Conservation (phyloP, 2,113 vertebrate species). For the Plotosus lineatus region DNA sequence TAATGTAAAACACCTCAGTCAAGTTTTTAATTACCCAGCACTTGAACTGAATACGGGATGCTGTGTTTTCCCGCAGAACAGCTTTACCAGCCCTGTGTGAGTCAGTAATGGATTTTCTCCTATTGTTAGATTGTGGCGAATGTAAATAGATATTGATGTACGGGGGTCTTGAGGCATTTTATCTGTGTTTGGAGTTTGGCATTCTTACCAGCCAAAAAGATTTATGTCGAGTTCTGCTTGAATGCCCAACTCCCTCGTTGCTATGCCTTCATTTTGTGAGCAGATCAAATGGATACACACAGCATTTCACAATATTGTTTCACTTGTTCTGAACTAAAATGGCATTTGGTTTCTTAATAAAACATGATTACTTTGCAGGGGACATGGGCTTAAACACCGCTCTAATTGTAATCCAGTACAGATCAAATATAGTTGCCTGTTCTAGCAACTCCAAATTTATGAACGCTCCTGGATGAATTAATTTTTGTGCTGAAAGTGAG, state of each 20-base stretch:
- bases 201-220: conserved; percentile 26
- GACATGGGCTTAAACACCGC: background rate
- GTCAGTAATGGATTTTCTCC: conserved; percentile 41
- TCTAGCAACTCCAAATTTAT: background rate
- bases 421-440: background rate
- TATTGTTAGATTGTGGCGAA: conserved; percentile 36
- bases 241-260: conserved; percentile 6
- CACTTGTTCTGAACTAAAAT: background rate
- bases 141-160: conserved; percentile 29
- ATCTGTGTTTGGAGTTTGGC: conserved; percentile 10
- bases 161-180: conserved; percentile 24
- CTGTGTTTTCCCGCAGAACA: background rate
- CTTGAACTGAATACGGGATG: conserved; percentile 30
- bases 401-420: background rate
- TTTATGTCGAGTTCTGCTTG: conserved; percentile 35
- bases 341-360: background rate
- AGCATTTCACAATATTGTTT: background rate
- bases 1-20: conserved; percentile 40
- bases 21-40: conserved; percentile 46
- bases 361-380: background rate
- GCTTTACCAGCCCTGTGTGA: conserved; percentile 5
- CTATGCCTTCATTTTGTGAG: conserved; percentile 21
- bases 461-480: too few species aligned
- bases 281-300: conserved; percentile 2
- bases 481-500: too few species aligned